phyloP scores from a whole-genome alignment of 2,113 vertebrate species.

The Salvelinus fontinalis region DNA sequence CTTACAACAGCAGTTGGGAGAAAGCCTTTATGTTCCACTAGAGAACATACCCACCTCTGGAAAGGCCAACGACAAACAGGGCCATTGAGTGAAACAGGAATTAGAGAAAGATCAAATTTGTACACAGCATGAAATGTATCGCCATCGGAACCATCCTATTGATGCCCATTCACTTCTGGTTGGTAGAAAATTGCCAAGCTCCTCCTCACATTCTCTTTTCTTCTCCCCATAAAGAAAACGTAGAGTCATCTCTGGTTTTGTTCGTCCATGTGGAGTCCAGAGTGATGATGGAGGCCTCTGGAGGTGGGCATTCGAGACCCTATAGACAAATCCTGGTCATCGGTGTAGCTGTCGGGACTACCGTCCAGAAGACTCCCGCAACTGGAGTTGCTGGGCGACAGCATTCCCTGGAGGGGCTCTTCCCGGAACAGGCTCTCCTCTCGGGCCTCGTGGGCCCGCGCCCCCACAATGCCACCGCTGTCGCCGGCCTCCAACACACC shows the following conservation, averaged over 20 bases:
- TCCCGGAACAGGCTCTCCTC: conserved; percentile 72
- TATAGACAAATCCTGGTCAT: conserved; percentile 76
- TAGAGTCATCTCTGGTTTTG: conserved; percentile 78
- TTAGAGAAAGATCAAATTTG: not conserved
- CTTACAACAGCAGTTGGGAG: conserved; percentile 30
- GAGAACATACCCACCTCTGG: not conserved
- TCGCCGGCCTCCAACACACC: conserved; percentile 28
- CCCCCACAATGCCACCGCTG: conserved; percentile 71
- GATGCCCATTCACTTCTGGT: not conserved
- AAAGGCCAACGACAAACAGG: not conserved
- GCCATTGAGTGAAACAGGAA: not conserved
- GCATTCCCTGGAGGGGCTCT: conserved; percentile 83
- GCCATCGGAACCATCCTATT: too few species aligned
- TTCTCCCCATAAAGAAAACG: not conserved
- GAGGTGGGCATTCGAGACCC: conserved; percentile 72
- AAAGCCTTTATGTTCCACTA: not conserved
- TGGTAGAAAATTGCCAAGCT: not conserved
- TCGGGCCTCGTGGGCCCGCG: conserved; percentile 70
- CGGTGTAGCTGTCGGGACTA: conserved; percentile 85
- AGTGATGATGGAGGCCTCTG: conserved; percentile 66
- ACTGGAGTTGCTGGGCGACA: conserved; percentile 83
- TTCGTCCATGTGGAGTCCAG: conserved; percentile 76
- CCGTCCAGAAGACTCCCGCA: conserved; percentile 84
- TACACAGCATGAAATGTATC: not conserved
- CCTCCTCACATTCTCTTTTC: not conserved